A percentile compares a stretch with the other conserved stretches of the same genome.
Conservation (phyloP, 2,113 vertebrate species). For the Ciconia stormi region DNA sequence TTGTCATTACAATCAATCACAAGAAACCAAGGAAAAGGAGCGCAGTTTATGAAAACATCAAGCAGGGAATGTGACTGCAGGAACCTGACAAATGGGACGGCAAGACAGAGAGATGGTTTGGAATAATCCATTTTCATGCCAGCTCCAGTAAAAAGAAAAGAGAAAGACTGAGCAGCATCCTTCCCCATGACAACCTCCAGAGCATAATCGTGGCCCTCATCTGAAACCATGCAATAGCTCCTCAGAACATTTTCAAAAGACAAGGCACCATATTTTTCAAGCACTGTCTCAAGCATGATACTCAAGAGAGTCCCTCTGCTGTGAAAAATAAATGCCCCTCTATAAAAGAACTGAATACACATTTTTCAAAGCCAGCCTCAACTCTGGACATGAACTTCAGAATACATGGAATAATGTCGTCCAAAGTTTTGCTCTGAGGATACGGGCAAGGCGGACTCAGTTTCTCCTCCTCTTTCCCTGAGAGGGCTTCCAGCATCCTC, state of each 20-base stretch:
- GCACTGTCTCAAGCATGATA: not conserved
- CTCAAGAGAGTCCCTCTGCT: not conserved
- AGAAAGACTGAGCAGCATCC: not conserved
- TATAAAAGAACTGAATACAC: not conserved
- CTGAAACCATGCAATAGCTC: not conserved
- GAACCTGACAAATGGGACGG: constrained; percentile 45
- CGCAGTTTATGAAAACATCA: constrained; percentile 29
- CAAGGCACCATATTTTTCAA: constrained; percentile 7
- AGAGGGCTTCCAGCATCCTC: not conserved
- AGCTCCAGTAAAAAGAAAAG: not conserved
- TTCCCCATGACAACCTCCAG: not conserved
- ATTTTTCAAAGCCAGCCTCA: not conserved
- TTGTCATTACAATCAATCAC: constrained; percentile 39
- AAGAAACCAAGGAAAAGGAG: constrained; percentile 9
- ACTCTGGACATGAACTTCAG: not conserved
- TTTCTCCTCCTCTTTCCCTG: not conserved
- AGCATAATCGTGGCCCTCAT: not conserved
- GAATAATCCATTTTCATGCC: constrained; percentile 47
- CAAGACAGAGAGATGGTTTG: not conserved
- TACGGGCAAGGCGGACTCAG: accelerated
- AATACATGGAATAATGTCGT: not conserved
- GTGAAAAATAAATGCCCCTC: not conserved
- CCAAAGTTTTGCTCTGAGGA: not conserved
- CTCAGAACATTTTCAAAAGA: not conserved
- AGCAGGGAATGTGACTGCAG: constrained; percentile 9